A percentile compares a stretch with the other conserved stretches of the same genome.
Evolutionary conservation across 2,888 invertebrate genomes (phyloP).

Genomic region (Prionchulus punctatus): DNA sequence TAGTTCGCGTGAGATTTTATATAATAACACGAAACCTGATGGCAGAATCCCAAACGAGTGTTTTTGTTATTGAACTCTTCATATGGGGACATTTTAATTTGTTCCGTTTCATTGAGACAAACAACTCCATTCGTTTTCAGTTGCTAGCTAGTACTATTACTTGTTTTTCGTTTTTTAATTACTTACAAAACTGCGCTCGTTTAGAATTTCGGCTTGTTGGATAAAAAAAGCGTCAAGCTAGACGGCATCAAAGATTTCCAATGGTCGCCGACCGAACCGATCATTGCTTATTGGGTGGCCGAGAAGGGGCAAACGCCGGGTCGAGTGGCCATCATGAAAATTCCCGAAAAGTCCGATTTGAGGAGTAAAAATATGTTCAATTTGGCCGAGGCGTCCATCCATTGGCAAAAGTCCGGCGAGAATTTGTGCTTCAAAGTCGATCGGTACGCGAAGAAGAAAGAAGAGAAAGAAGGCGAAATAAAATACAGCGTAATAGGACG

Average conservation of each 20-base stretch:
- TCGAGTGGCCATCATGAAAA: constrained; percentile 73
- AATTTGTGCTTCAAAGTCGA: constrained; percentile 91
- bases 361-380: constrained; percentile 72
- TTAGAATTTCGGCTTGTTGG: constrained; percentile 71
- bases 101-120: neutral
- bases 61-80: no score
- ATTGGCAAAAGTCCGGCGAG: constrained; percentile 97
- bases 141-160: constrained; percentile 7
- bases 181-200: no score
- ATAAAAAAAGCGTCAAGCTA: constrained; percentile 76
- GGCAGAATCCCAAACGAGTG: no score
- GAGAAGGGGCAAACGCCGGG: constrained; percentile 62
- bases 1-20: no score
- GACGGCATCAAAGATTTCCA: constrained; percentile 61
- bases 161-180: constrained; percentile 10
- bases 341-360: constrained; percentile 61
- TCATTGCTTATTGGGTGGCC: constrained; percentile 93
- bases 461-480: constrained; percentile 57
- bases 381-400: constrained; percentile 92
- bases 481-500: constrained; percentile 73
- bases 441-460: constrained; percentile 70
- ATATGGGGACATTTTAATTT: no score
- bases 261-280: constrained; percentile 94
- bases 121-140: neutral
- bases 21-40: no score